These are phyloP conservation scores for Emydura subglobosa DNA, from an alignment of 2,113 vertebrate genomes.

Conservation along the genomic window DNA sequence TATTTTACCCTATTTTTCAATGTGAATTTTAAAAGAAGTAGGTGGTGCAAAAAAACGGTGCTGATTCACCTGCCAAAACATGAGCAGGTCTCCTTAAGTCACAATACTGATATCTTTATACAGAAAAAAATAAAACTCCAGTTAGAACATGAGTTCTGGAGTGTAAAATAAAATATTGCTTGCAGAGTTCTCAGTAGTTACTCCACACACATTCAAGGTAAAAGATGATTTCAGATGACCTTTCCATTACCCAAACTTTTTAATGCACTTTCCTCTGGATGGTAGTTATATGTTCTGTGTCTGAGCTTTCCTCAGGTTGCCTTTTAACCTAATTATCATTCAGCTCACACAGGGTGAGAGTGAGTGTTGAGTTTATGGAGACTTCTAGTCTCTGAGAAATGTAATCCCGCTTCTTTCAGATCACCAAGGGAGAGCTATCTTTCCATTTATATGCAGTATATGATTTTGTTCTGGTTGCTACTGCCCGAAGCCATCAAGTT, in stretches of 20 bases:
- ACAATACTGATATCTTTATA: fast-evolving
- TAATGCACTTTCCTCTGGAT: background rate
- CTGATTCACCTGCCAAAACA: fast-evolving
- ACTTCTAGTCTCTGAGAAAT: background rate
- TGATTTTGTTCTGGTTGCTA: too few relatives aligned
- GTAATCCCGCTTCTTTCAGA: background rate
- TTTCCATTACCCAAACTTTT: fast-evolving
- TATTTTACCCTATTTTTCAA: background rate
- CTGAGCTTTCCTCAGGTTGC: background rate
- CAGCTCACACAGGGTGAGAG: background rate
- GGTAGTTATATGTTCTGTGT: background rate
- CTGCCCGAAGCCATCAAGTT: background rate
- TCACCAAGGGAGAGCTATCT: background rate
- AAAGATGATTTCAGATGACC: fast-evolving
- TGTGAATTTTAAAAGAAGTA: background rate
- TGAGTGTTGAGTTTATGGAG: background rate
- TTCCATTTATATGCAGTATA: background rate
- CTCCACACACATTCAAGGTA: too few relatives aligned
- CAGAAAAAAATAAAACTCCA: background rate
- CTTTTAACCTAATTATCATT: background rate
- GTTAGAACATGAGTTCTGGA: background rate
- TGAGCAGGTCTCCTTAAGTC: background rate
- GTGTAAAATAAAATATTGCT: background rate
- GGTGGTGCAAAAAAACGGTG: fast-evolving
- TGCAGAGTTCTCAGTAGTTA: too few relatives aligned